Evolutionary conservation across 1,140 invertebrate genomes (phyloP).

Genomic region (Zelostemma sp.): DNA sequence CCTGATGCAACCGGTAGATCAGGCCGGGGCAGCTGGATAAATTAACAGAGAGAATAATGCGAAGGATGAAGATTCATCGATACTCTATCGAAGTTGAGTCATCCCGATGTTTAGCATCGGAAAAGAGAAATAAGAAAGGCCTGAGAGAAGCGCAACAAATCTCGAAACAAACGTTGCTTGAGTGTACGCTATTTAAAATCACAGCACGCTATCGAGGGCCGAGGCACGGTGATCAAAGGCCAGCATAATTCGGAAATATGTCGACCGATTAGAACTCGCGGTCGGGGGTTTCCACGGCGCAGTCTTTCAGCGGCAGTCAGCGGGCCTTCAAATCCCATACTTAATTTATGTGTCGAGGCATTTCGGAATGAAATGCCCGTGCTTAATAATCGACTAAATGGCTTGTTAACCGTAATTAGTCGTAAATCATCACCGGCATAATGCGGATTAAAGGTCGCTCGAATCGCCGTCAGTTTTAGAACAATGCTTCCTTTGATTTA

Average conservation of each 20-base stretch:
- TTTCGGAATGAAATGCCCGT: conserved; percentile 49
- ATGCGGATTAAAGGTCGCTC: conserved; percentile 50
- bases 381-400: conserved; percentile 63
- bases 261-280: conserved; percentile 54
- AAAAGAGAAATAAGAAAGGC: conserved; percentile 1
- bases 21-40: no score
- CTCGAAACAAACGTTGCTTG: conserved; percentile 52
- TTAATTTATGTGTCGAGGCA: conserved; percentile 54
- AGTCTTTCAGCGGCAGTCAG: conserved; percentile 20
- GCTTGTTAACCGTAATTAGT: conserved; percentile 65
- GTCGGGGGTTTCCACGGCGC: conserved; percentile 40
- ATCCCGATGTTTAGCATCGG: background rate
- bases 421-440: conserved; percentile 55
- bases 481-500: conserved; percentile 57
- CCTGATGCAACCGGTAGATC: no score
- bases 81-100: background rate
- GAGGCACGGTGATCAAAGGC: conserved; percentile 20
- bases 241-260: conserved; percentile 59
- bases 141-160: conserved; percentile 50
- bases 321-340: conserved; percentile 31
- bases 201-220: conserved; percentile 48
- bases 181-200: conserved; percentile 57
- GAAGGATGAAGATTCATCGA: background rate
- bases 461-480: conserved; percentile 48
- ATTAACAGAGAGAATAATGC: background rate